Evolutionary conservation across 2,888 invertebrate species (phyloP).

Genomic region (Microplitis deprimator): DNA sequence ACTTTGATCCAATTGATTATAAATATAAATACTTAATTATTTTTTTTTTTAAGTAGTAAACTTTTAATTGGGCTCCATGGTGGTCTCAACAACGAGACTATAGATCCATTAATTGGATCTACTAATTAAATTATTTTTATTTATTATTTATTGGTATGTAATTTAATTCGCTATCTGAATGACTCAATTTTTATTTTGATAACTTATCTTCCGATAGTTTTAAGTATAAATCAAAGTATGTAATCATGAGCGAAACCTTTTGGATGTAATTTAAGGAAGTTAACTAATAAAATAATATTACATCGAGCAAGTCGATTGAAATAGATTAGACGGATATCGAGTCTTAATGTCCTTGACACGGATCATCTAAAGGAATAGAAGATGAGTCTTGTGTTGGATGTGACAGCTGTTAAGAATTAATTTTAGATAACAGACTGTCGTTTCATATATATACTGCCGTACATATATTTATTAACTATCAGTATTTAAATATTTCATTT

Average conservation of each 20-base stretch:
- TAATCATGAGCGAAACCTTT: neutral
- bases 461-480: neutral
- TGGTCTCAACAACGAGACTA: slow-evolving; percentile 2
- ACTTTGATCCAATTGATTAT: neutral
- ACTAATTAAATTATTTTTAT: neutral
- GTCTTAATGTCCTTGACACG: slow-evolving; percentile 26
- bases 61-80: slow-evolving; percentile 11
- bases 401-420: slow-evolving; percentile 68
- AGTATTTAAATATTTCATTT: slow-evolving; percentile 9
- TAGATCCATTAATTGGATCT: neutral
- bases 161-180: neutral
- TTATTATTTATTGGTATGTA: neutral
- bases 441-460: slow-evolving; percentile 53
- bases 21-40: neutral
- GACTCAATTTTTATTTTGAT: slow-evolving; percentile 1
- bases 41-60: slow-evolving; percentile 1
- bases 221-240: no score
- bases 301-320: neutral
- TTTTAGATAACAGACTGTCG: slow-evolving; percentile 66
- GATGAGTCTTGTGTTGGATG: slow-evolving; percentile 37
- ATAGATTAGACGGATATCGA: slow-evolving; percentile 10
- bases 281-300: neutral
- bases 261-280: slow-evolving; percentile 4
- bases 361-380: slow-evolving; percentile 33
- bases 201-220: neutral